These are phyloP conservation scores for Solea senegalensis DNA, from an alignment of 2,113 vertebrate genomes.

Conservation along the genomic window DNA sequence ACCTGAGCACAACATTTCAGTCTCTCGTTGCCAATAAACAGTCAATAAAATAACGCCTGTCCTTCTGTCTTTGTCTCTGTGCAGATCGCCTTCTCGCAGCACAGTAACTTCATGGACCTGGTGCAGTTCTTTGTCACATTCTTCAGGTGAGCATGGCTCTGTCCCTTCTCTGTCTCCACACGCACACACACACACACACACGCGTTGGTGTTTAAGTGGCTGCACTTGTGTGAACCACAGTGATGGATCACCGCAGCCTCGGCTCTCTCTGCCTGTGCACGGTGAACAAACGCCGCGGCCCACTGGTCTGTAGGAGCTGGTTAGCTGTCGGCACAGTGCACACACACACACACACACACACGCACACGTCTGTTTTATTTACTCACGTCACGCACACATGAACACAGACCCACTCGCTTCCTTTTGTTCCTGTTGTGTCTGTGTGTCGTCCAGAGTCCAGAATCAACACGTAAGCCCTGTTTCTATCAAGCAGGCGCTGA, in stretches of 20 bases:
- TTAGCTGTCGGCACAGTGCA: conserved; percentile 13
- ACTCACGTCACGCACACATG: neutral
- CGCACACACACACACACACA: neutral
- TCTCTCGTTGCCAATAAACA: too few relatives aligned
- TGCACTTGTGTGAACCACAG: neutral
- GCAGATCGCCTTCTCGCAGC: conserved; percentile 98
- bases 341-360: neutral
- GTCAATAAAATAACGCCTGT: neutral
- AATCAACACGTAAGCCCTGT: neutral
- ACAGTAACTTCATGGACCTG: conserved; percentile 99
- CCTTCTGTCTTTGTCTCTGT: conserved; percentile 19
- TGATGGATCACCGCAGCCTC: conserved; percentile 47
- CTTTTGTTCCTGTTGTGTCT: neutral
- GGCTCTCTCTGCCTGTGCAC: conserved; percentile 8
- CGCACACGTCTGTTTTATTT: neutral
- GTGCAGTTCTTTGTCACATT: conserved; percentile 99
- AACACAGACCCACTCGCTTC: neutral
- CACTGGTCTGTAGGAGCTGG: conserved; percentile 15
- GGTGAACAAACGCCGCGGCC: conserved; percentile 26
- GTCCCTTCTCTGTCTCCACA: neutral
- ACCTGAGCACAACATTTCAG: too few relatives aligned
- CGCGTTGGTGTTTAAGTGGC: neutral
- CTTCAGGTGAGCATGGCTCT: conserved; percentile 88
- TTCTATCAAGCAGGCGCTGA: too few relatives aligned
- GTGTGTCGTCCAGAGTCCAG: neutral